Base-by-base conservation (phyloP, 2,113 vertebrate genomes). In the Corapipo altera region DNA sequence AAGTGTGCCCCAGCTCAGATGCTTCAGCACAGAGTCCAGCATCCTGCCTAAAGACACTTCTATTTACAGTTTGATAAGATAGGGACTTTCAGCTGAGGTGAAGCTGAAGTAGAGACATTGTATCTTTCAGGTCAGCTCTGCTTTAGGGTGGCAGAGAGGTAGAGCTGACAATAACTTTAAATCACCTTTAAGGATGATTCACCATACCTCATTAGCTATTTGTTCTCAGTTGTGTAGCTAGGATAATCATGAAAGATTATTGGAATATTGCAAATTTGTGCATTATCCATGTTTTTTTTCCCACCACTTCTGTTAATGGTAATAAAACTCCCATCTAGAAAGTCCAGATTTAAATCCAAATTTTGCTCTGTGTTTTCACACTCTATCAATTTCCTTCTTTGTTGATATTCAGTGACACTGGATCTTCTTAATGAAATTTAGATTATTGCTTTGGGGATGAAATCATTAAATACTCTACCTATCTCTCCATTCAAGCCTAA, bases 271-370 rank as follows among this genome's bases (percentile, higher is more conserved):
- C 9, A 70, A 17, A 52, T 46, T 33, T 82, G 61, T 6, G 32
- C 1, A 7, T 69, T 49, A 61, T 30, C 21, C 15, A 27, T 2
- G 3, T 10, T 46, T 39, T 27, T 19, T 28, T 7, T 1, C 2
- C 1, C 5, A 11, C 15, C 6, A 5, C 8, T 59, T 69, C 52
- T 8, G 6, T 35, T 37, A 64, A 18, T 23, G 2, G 17, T 15
- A 79, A 49, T 46, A 15, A 5, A 89, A 41, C 0, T 5, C 1
- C 0, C 49, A 22, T 37, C n/a, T 61, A 72, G 24, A 49, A 88
- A 69, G 11, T 69, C 7, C 44, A 57, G 41, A 91, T 19, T 87
- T 54, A 82, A 88, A 70, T 54, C 9, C 41, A 67, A 12, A 71
- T 58, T 79, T 76, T 19, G 3, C 5, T 82, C 26, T 66, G 26